Base-by-base conservation (phyloP, 2,888 invertebrate species). In the Malthinus flaveolus region DNA sequence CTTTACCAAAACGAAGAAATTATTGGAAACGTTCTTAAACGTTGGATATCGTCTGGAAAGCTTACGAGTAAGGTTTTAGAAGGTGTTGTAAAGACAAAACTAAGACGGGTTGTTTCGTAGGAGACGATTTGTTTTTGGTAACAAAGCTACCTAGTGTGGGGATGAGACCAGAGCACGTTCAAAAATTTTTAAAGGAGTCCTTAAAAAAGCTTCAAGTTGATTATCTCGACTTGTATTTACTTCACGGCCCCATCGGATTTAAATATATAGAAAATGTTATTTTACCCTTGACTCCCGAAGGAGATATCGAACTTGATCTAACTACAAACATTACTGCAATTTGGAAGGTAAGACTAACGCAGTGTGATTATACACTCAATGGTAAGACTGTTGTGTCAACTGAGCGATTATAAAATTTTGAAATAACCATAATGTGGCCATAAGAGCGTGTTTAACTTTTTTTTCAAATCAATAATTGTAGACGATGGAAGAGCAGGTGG, bases 71-170 rank as follows among this genome's bases (percentile, higher is more conserved):
- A 23, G 5, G 5, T 23, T 23, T 23, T n/a, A n/a, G n/a, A n/a
- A n/a, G n/a, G n/a, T n/a, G n/a, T n/a, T n/a, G n/a, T n/a, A n/a
- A n/a, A n/a, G n/a, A n/a, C n/a, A n/a, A n/a, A n/a, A n/a, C n/a
- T n/a, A n/a, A n/a, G n/a, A n/a, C n/a, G n/a, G n/a, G n/a, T n/a
- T n/a, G n/a, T 23, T 23, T 23, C 23, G 7, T 12, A 32, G 82
- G 92, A 65, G 88, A 89, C 66, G 89, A 93, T 35, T 77, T 93
- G 0, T 93, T 89, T 72, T 82, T 93, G 39, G 87, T 87, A 34
- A 90, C 91, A 10, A 93, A 93, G 77, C 82, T 91, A 66, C 85
- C 86, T n/a, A 83, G 85, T 8, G 76, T 80, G 69, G 84, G 86
- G 84, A 66, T 72, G 68, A 80, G 83, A 1, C 83, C 87, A 0